Evolutionary conservation across 2,797 vertebrate species (phyloP).

Genomic region (Coranthus polyacanthus): DNA sequence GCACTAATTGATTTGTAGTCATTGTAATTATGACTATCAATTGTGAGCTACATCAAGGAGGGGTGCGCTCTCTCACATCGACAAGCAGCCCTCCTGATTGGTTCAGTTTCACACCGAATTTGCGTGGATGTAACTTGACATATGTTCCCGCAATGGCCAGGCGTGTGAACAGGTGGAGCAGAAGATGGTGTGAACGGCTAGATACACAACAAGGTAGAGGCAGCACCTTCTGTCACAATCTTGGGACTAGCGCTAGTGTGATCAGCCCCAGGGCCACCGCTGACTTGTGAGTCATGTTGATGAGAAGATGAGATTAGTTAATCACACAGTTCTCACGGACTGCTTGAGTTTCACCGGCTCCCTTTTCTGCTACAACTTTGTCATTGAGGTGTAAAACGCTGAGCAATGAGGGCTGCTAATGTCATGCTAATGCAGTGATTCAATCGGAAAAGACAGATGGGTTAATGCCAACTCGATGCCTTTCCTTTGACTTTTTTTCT

Average conservation of each 20-base stretch:
- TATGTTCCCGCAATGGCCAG: slow-evolving; percentile 77
- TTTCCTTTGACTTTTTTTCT: slow-evolving; percentile 13
- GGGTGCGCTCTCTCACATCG: slow-evolving; percentile 5
- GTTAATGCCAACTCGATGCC: not conserved
- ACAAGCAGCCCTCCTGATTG: slow-evolving; percentile 26
- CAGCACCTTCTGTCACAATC: slow-evolving; percentile 71
- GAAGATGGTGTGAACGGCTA: slow-evolving; percentile 72
- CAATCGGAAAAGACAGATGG: slow-evolving; percentile 32
- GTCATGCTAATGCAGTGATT: slow-evolving; percentile 41
- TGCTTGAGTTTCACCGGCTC: slow-evolving; percentile 44
- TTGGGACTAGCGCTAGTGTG: slow-evolving; percentile 53
- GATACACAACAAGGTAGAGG: slow-evolving; percentile 43
- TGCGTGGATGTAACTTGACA: slow-evolving; percentile 77
- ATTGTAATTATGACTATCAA: slow-evolving; percentile 83
- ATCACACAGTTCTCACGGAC: slow-evolving; percentile 58
- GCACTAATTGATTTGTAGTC: slow-evolving; percentile 79
- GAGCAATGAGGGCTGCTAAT: slow-evolving; percentile 30
- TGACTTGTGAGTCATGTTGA: slow-evolving; percentile 59
- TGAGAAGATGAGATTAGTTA: slow-evolving; percentile 58
- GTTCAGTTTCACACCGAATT: slow-evolving; percentile 77
- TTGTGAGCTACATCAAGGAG: slow-evolving; percentile 72
- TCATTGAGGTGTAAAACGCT: slow-evolving; percentile 47
- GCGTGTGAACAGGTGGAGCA: slow-evolving; percentile 79
- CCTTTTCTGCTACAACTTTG: slow-evolving; percentile 27
- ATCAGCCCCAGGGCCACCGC: slow-evolving; percentile 50